phyloP scores from a whole-genome alignment of 2,888 invertebrate genomes.

The Strigamia transsilvanica region DNA sequence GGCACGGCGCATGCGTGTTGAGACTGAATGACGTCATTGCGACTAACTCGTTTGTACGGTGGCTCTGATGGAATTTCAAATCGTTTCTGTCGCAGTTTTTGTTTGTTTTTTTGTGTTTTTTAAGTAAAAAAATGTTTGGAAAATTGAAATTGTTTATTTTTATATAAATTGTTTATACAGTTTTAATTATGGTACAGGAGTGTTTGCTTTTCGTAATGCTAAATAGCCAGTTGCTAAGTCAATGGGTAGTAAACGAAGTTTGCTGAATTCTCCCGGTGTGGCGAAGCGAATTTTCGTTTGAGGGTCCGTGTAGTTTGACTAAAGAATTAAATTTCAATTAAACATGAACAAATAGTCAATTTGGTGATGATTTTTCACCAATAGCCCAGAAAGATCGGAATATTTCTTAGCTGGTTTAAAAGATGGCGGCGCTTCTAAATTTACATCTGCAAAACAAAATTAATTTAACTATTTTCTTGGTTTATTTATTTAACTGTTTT shows the following conservation, averaged over 20 bases:
- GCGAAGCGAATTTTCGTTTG: slow-evolving; percentile 87
- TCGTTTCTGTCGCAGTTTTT: no score
- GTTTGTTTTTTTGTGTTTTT: no score
- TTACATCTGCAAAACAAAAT: slow-evolving; percentile 73
- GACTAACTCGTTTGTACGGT: no score
- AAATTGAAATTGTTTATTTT: background rate
- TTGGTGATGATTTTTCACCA: slow-evolving; percentile 66
- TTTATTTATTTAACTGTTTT: no score
- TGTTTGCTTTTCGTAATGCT: slow-evolving; percentile 78
- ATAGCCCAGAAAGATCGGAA: slow-evolving; percentile 88
- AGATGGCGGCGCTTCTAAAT: slow-evolving; percentile 89
- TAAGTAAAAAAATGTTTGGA: no score
- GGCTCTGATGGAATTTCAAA: no score
- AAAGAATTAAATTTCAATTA: background rate
- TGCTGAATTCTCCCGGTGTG: slow-evolving; percentile 85
- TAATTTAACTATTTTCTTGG: background rate
- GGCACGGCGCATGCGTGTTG: background rate
- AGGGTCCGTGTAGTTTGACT: slow-evolving; percentile 88
- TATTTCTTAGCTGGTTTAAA: slow-evolving; percentile 92
- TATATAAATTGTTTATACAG: no score
- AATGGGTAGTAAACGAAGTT: slow-evolving; percentile 85
- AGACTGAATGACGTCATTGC: no score
- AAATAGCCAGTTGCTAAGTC: slow-evolving; percentile 91
- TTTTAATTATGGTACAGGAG: slow-evolving; percentile 59
- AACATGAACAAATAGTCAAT: slow-evolving; percentile 23